Percentiles rank a stretch among this genome's conserved stretches.
These are phyloP conservation scores for Oxyura jamaicensis DNA, from an alignment of 2,113 vertebrate species.

Conservation along the genomic window DNA sequence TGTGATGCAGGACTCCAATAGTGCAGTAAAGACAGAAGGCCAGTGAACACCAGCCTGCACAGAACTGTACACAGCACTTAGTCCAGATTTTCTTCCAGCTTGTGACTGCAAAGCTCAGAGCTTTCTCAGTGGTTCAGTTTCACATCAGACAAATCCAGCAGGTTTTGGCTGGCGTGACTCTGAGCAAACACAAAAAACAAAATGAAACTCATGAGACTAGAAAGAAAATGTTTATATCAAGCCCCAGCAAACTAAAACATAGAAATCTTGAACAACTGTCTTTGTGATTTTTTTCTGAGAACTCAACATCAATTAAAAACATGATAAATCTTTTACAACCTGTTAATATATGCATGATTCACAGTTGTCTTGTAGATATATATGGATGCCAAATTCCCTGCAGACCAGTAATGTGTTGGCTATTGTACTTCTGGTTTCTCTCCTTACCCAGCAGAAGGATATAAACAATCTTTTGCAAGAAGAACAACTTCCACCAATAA, in stretches of 20 bases:
- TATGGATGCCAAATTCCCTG: background rate
- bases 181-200: background rate
- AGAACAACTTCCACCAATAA: background rate
- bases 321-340: background rate
- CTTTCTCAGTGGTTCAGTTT: background rate
- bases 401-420: background rate
- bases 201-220: background rate
- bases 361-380: background rate
- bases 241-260: background rate
- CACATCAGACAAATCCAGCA: background rate
- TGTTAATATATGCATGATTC: background rate
- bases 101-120: background rate
- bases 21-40: background rate
- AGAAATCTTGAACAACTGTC: background rate
- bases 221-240: constrained; percentile 4
- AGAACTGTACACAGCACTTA: background rate
- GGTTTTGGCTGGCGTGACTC: background rate
- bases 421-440: background rate
- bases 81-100: background rate
- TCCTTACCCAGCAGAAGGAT: background rate
- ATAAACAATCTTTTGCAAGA: background rate
- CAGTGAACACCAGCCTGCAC: background rate
- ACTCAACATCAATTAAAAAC: background rate
- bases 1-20: accelerated
- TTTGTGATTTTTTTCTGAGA: background rate